phyloP scores from a whole-genome alignment of 2,113 vertebrate species.

The Leptosomus discolor region DNA sequence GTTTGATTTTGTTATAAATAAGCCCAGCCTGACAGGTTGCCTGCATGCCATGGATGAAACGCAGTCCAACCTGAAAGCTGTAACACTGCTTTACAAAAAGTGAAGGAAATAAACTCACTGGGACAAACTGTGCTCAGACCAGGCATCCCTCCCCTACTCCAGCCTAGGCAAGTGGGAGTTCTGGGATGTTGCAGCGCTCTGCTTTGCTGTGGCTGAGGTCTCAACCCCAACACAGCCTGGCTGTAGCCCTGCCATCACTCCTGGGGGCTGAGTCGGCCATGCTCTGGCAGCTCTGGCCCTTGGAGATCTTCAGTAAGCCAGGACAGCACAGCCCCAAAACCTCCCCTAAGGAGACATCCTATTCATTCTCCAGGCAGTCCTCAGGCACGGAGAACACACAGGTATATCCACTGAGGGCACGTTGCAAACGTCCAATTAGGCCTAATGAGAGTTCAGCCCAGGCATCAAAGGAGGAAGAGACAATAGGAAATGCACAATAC shows the following conservation, averaged over 20 bases:
- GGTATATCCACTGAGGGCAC: neutral
- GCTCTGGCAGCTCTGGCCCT: fast-evolving
- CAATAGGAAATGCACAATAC: neutral
- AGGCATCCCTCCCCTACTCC: neutral
- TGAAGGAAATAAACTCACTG: neutral
- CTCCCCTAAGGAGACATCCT: neutral
- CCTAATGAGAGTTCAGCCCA: conserved; percentile 34
- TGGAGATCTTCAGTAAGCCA: neutral
- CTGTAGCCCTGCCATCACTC: neutral
- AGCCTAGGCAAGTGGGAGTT: neutral
- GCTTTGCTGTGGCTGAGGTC: neutral
- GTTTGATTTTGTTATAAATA: neutral
- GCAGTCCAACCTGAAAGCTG: neutral
- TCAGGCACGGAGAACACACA: neutral
- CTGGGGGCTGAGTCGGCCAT: neutral
- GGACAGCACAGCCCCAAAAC: neutral
- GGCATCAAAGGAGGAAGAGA: neutral
- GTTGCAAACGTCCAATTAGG: neutral
- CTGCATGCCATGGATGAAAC: neutral
- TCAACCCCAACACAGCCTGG: neutral
- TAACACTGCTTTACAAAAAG: neutral
- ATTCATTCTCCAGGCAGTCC: neutral
- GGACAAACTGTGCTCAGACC: neutral
- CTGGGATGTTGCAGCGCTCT: neutral
- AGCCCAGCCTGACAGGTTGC: neutral